Percentiles rank a stretch among this genome's conserved stretches.
phyloP scores from a whole-genome alignment of 2,797 vertebrate genomes.

The Lepus oiostolus region DNA sequence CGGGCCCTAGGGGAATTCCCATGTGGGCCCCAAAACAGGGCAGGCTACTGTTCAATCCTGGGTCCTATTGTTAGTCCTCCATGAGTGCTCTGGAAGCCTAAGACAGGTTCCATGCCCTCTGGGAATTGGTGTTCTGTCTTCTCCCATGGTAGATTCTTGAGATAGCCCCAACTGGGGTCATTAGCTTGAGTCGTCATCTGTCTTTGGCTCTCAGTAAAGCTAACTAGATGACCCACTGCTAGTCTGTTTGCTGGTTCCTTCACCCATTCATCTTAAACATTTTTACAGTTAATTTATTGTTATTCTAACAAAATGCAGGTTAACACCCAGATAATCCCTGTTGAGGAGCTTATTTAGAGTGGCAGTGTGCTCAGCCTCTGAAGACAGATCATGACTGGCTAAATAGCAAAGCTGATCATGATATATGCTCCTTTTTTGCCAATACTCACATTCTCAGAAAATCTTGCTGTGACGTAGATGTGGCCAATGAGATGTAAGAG shows the following conservation, averaged over 20 bases:
- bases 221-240: conserved; percentile 1
- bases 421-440: background rate
- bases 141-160: background rate
- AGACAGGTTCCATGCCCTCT: background rate
- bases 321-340: conserved; percentile 9
- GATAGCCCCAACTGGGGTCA: background rate
- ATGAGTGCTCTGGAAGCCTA: background rate
- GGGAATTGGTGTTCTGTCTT: background rate
- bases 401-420: background rate
- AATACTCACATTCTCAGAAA: conserved; percentile 54
- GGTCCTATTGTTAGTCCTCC: background rate
- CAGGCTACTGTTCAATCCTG: conserved; percentile 1
- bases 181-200: background rate
- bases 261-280: conserved; percentile 43
- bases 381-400: conserved; percentile 9
- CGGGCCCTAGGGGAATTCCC: too few species aligned
- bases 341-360: background rate
- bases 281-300: conserved; percentile 57
- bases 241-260: background rate
- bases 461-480: background rate
- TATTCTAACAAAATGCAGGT: conserved; percentile 57
- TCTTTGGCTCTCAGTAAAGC: conserved; percentile 44
- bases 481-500: background rate
- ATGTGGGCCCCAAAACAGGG: background rate
- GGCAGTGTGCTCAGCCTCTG: background rate